Conservation (phyloP, 2,797 vertebrate genomes). For the Onychomys arenicola region DNA sequence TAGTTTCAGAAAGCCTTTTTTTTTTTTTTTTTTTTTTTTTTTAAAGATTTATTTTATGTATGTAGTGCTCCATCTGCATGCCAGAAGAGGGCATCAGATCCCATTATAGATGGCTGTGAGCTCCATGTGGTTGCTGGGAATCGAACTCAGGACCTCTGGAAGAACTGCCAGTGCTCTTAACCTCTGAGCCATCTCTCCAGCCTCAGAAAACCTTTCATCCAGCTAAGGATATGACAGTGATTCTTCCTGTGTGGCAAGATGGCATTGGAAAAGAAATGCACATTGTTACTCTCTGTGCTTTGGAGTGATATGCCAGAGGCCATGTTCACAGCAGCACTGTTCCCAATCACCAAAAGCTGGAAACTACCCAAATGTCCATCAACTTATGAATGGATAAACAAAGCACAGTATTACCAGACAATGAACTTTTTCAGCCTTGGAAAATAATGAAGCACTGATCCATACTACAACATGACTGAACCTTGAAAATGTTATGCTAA, state of each 20-base stretch:
- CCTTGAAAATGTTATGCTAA: neutral
- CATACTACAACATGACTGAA: neutral
- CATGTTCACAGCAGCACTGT: neutral
- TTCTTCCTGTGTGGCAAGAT: neutral
- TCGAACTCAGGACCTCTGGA: too few species aligned
- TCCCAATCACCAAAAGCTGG: constrained; percentile 14
- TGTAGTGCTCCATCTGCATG: too few species aligned
- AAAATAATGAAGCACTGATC: constrained; percentile 11
- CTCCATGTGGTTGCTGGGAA: too few species aligned
- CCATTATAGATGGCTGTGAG: too few species aligned
- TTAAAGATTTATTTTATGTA: too few species aligned
- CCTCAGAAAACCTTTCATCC: neutral
- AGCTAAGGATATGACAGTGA: too few species aligned
- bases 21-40: too few species aligned
- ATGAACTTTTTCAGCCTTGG: constrained; percentile 13
- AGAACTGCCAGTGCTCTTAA: too few species aligned
- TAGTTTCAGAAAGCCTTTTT: neutral
- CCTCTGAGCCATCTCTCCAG: too few species aligned
- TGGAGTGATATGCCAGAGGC: neutral
- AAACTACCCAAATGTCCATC: neutral
- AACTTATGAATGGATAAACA: constrained; percentile 21
- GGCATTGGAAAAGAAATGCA: neutral
- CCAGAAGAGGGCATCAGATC: too few species aligned
- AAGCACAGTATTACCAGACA: neutral
- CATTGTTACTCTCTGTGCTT: neutral